Evolutionary conservation across 2,113 vertebrate genomes (phyloP), one percentile per base, ranked within the genome.

Genomic region (Pangasianodon gigas): DNA sequence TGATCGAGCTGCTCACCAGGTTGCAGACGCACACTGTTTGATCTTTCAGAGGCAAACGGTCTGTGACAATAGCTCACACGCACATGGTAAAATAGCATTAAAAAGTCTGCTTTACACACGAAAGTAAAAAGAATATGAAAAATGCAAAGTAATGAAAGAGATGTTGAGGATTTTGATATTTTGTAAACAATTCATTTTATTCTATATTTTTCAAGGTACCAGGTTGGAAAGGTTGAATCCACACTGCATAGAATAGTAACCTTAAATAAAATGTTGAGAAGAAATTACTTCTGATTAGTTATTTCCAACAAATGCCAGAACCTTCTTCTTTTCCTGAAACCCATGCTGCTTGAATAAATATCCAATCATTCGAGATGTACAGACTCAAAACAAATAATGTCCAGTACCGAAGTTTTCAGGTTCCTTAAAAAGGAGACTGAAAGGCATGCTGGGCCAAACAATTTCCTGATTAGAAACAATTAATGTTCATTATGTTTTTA

Each of bases 381-480:
- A 71, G 69, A 46, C 41, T 29, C 74, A 44, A 44, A 75, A 46
- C 16, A 41, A 37, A 41, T 19, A 74, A 41, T 1, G 77, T 67
- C 58, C 77, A 41, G 44, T 37, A 32, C n/a, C 9, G 2, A 46
- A 1, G 26, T 48, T 11, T 58, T 87, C 56, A 87, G 52, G 18
- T 54, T 6, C 24, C n/a, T 29, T 14, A 18, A 65, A 83, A 60
- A 9, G 24, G 85, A 74, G 85, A 87, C 44, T 58, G 77, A 32
- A 32, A n/a, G 56, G 79, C 79, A 21, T 84, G 67, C 89, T 90
- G 84, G 48, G 89, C 48, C 37, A 37, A 77, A 77, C 44, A 83
- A 87, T 65, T 84, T 62, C 26, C n/a, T 88, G n/a, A 90, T 90
- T 84, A 87, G 60, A 79, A 90, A 84, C 54, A 84, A 90, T 88